Evolutionary conservation across 2,113 vertebrate genomes (phyloP).

Genomic region (Pipra filicauda): DNA sequence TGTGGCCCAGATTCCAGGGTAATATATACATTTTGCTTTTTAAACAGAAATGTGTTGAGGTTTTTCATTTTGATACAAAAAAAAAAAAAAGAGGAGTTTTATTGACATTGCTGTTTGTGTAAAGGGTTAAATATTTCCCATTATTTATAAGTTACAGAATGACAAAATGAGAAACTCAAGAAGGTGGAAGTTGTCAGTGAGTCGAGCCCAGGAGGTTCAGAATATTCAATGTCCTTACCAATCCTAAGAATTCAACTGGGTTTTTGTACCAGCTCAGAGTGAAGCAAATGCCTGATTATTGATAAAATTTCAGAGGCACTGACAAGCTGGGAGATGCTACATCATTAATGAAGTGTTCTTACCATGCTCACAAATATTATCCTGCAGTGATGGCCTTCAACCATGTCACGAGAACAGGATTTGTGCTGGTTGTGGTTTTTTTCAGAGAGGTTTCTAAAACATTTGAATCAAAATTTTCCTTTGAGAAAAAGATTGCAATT

Average conservation of each 20-base stretch:
- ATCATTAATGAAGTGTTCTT: not conserved
- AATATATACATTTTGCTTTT: not conserved
- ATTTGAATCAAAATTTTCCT: not conserved
- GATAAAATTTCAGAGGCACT: not conserved
- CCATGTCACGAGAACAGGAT: not conserved
- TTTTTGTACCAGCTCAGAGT: not conserved
- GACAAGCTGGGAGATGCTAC: not conserved
- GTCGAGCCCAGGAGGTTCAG: not conserved
- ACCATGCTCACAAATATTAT: not conserved
- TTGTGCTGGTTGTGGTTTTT: not conserved
- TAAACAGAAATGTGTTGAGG: not conserved
- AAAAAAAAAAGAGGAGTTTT: not conserved
- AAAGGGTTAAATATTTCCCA: not conserved
- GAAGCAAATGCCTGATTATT: not conserved
- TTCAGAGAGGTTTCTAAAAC: not conserved
- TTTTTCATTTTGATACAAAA: not conserved
- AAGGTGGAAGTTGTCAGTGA: not conserved
- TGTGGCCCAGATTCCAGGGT: not conserved
- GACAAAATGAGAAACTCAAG: not conserved
- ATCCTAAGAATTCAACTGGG: not conserved
- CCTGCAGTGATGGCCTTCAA: not conserved
- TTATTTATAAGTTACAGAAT: not conserved
- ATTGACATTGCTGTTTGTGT: not conserved
- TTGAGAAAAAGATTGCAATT: not conserved
- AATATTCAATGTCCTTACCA: not conserved